These are phyloP conservation scores for Bombus confusus DNA, from an alignment of 1,140 invertebrate species.

Conservation along the genomic window DNA sequence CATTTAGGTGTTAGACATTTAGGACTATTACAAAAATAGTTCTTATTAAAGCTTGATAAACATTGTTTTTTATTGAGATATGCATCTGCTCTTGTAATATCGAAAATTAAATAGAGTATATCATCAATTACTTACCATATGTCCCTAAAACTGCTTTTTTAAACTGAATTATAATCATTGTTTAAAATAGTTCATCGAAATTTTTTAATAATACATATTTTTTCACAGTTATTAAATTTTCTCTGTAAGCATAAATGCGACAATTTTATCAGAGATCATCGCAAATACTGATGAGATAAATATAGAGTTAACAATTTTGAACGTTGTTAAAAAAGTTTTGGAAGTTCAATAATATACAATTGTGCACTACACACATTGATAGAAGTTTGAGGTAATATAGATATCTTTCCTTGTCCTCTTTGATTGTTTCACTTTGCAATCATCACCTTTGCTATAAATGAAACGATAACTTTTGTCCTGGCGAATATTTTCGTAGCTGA, in stretches of 20 bases:
- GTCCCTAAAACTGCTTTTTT: slow-evolving; percentile 24
- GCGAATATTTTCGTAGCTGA: not conserved
- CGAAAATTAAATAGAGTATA: not conserved
- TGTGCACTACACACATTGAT: slow-evolving; percentile 23
- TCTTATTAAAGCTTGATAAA: not conserved
- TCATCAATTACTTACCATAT: slow-evolving; percentile 52
- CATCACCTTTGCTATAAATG: slow-evolving; percentile 19
- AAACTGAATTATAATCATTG: slow-evolving; percentile 35
- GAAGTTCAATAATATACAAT: slow-evolving; percentile 21
- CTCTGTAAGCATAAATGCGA: slow-evolving; percentile 11
- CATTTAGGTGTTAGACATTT: not conserved
- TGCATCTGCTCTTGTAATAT: not conserved
- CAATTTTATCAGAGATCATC: slow-evolving; percentile 28
- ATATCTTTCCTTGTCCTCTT: slow-evolving; percentile 21
- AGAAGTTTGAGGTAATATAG: slow-evolving; percentile 32
- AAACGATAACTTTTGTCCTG: not conserved
- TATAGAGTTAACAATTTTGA: not conserved
- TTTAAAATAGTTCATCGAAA: slow-evolving; percentile 34
- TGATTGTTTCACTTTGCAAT: slow-evolving; percentile 37
- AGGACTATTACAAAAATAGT: not conserved
- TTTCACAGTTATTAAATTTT: slow-evolving; percentile 18
- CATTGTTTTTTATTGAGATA: not conserved
- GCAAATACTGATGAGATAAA: not conserved
- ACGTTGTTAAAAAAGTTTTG: slow-evolving; percentile 11
- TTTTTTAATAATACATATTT: slow-evolving; percentile 8